Base-by-base conservation (phyloP, 2,113 vertebrate species). In the Notechis scutatus region DNA sequence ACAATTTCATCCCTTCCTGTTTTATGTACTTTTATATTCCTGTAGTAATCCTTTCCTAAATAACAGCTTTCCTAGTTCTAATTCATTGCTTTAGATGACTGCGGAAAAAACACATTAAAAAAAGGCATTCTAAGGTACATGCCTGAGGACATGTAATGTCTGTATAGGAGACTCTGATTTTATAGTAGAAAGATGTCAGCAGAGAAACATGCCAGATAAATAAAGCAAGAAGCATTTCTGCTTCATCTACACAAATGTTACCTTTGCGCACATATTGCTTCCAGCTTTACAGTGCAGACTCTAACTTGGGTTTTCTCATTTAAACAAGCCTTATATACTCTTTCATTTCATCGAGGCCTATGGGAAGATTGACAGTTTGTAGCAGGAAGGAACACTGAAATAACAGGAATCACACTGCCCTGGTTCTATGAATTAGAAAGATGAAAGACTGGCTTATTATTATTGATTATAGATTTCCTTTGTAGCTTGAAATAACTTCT, bases 291-390 rank as follows among this genome's bases (percentile, higher is more conserved):
- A 91, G 90, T 55, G 93, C 92, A 90, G 95, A 91, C 52, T 92
- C 14, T 92, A 95, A 86, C n/a, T 39, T 90, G 23, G 90, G 91
- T 29, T 94, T 95, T 92, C 92, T 93, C 92, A 61, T 95, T 97
- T 96, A 96, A 97, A 93, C 93, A 94, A 96, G 90, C 94, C 47
- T 94, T 85, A 39, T 50, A 92, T 94, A 88, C 95, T 96, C 92
- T 95, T 94, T 95, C 94, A 94, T 97, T 97, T 95, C 92, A 92
- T 29, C 42, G 86, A 94, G 92, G 94, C 90, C 93, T 93, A 88
- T 96, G 97, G 95, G 15, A 34, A 18, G 64, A 69, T n/a, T 15
- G 64, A 34, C 64, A 69, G 14, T 34, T 69, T 52, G 39, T 9
- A 94, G 89, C 50, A 91, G 92, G 34, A 89, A 69, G 39, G 3